phyloP scores from a whole-genome alignment of 1,140 invertebrate genomes.

The Eurosta solidaginis region DNA sequence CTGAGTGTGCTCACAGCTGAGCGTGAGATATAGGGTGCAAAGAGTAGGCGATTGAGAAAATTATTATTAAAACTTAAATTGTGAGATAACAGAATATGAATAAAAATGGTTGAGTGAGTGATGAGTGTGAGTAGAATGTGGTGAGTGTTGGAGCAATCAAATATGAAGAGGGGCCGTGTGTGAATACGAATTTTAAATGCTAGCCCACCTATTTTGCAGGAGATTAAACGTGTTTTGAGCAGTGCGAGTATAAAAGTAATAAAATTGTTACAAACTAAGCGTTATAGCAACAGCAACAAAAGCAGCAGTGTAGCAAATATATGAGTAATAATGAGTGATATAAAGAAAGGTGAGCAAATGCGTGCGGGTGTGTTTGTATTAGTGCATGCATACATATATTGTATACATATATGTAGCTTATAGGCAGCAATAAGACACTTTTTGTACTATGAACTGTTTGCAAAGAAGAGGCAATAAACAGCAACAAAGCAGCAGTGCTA shows the following conservation, averaged over 20 bases:
- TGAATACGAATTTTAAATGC: neutral
- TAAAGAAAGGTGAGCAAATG: neutral
- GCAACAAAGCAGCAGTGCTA: neutral
- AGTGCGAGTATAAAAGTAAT: neutral
- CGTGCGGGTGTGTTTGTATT: neutral
- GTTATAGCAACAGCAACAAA: neutral
- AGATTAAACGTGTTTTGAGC: neutral
- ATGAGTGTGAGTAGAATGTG: constrained; percentile 38
- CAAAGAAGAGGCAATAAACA: constrained; percentile 1
- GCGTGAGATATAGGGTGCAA: neutral
- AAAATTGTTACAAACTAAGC: constrained; percentile 19
- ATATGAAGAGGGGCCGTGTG: neutral
- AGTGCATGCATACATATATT: neutral
- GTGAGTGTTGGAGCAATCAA: neutral
- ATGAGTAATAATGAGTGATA: neutral
- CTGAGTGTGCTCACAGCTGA: neutral
- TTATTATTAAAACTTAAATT: constrained; percentile 37
- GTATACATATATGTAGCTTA: neutral
- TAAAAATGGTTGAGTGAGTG: constrained; percentile 38
- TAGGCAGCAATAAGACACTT: constrained; percentile 10
- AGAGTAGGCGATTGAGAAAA: constrained; percentile 51
- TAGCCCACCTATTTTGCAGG: neutral
- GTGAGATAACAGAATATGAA: constrained; percentile 40
- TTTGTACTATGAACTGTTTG: neutral
- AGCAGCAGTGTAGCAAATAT: neutral